These are phyloP conservation scores for Gastracanthus pulcherrimus DNA, from an alignment of 2,888 invertebrate genomes.

Conservation along the genomic window DNA sequence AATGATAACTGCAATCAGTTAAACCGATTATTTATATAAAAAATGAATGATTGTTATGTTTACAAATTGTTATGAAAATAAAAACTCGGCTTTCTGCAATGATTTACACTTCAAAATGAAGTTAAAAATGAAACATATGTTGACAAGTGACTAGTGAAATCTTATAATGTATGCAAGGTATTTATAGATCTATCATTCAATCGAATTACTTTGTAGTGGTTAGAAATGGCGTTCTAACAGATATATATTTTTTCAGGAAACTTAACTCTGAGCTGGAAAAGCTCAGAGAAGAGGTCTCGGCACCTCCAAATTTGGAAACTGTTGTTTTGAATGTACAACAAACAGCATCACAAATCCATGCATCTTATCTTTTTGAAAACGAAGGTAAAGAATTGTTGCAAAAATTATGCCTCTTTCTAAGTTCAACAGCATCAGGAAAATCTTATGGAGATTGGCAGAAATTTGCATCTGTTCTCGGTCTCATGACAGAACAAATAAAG, in stretches of 20 bases:
- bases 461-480: constrained; percentile 68
- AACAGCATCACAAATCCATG: constrained; percentile 66
- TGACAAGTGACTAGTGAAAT: not conserved
- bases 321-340: constrained; percentile 61
- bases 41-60: not conserved
- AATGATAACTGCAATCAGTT: not conserved
- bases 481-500: constrained; percentile 71
- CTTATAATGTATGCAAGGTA: constrained; percentile 41
- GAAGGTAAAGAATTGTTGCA: constrained; percentile 65
- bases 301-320: constrained; percentile 66
- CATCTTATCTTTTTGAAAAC: constrained; percentile 68
- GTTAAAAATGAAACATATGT: constrained; percentile 2
- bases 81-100: not conserved
- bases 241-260: constrained; percentile 58
- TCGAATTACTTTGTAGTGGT: not conserved
- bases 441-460: constrained; percentile 71
- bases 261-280: constrained; percentile 65
- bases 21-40: not conserved
- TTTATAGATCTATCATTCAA: not conserved
- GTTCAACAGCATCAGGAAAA: constrained; percentile 69
- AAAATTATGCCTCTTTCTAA: constrained; percentile 68
- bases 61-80: not conserved
- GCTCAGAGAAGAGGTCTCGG: constrained; percentile 65
- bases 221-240: not conserved
- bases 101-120: not conserved